Evolutionary conservation across 1,140 invertebrate genomes (phyloP).

Genomic region (Cataglyphis hispanica): DNA sequence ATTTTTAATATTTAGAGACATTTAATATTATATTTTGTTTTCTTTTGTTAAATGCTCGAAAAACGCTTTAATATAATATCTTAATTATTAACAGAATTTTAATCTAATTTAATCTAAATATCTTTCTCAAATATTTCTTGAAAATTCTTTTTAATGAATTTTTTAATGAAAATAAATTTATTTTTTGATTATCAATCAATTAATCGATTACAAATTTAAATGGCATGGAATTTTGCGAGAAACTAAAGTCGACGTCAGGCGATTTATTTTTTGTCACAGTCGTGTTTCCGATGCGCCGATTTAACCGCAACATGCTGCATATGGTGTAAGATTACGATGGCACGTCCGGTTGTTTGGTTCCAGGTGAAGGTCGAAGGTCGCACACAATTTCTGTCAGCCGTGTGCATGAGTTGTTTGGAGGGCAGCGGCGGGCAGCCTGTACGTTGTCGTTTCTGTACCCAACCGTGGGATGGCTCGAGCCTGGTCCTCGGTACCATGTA

Average conservation of each 20-base stretch:
- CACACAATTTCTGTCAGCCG: slow-evolving; percentile 96
- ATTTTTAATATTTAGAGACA: neutral
- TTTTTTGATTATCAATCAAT: neutral
- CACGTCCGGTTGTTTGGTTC: slow-evolving; percentile 63
- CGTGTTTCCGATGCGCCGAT: neutral
- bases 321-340: slow-evolving; percentile 1
- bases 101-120: too few relatives aligned
- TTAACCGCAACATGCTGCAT: neutral
- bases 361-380: slow-evolving; percentile 96
- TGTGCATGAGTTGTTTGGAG: slow-evolving; percentile 97
- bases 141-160: too few relatives aligned
- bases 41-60: neutral
- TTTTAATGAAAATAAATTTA: neutral
- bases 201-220: neutral
- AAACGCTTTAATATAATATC: neutral
- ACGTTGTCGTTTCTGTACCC: slow-evolving; percentile 91
- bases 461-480: slow-evolving; percentile 96
- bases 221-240: neutral
- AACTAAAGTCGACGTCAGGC: neutral
- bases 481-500: slow-evolving; percentile 98
- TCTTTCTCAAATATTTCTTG: too few relatives aligned
- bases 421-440: slow-evolving; percentile 90
- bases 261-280: neutral
- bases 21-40: neutral
- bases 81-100: neutral